Evolutionary conservation across 2,888 invertebrate genomes (phyloP), one percentile per base, ranked within the genome.

Genomic region (Hanleya hanleyi): DNA sequence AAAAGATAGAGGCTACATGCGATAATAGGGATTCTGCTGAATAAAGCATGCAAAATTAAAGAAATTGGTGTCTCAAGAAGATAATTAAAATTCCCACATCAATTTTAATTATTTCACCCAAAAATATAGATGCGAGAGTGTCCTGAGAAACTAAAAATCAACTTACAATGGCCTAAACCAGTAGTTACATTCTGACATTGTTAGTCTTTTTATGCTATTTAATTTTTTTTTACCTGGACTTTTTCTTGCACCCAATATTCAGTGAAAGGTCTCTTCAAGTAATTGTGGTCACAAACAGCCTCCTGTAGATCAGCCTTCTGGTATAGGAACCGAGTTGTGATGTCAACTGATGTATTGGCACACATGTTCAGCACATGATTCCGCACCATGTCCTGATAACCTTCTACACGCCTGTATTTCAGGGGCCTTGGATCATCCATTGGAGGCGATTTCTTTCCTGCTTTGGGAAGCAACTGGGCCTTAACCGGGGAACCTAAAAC

Each of bases 191-290:
- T n/a, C n/a, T n/a, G n/a, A n/a, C n/a, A n/a, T n/a, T n/a, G n/a
- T n/a, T n/a, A n/a, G n/a, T n/a, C n/a, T n/a, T n/a, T n/a, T n/a
- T n/a, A n/a, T n/a, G 4, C 22, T 12, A 36, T 51, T 33, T 64
- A 15, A 15, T 50, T 18, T 9, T 32, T 33, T 5, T 15, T 29
- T 6, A 77, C 66, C 77, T 76, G 68, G 9, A 73, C 68, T 29
- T 57, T 47, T 41, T 50, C 65, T 41, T 75, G 72, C 1, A 75
- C 75, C 72, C 72, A 73, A 12, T 75, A 69, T 32, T 74, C 73
- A 12, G 67, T 65, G 18, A 69, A 65, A 38, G 67, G 69, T 36
- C 12, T 33, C 9, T 49, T 15, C 7, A 72, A 41, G 37, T 75
- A 75, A 47, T 69, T 37, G 69, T 73, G 72, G 49, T 74, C 51